phyloP scores from a whole-genome alignment of 2,113 vertebrate species.

The Nanorana parkeri region DNA sequence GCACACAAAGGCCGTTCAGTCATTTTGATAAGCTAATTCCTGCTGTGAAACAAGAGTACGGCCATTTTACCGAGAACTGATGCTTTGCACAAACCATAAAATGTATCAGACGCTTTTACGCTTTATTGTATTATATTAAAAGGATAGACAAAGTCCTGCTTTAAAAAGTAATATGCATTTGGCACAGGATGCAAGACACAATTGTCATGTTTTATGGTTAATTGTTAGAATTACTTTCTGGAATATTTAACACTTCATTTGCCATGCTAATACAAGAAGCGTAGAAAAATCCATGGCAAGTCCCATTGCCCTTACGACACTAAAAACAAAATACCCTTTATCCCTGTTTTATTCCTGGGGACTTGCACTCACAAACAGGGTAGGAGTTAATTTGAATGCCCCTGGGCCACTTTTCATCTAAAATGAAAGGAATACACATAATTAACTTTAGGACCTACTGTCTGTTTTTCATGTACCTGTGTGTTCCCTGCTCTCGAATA shows the following conservation, averaged over 20 bases:
- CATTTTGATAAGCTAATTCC: conserved; percentile 51
- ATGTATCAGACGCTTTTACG: conserved; percentile 52
- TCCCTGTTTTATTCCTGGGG: too few species aligned
- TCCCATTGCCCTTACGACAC: too few species aligned
- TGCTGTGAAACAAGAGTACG: conserved; percentile 41
- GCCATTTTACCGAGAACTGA: conserved; percentile 41
- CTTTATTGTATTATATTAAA: conserved; percentile 53
- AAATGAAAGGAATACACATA: too few species aligned
- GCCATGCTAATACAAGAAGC: background rate
- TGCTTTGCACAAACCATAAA: conserved; percentile 35
- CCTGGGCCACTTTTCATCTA: too few species aligned
- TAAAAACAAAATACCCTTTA: too few species aligned
- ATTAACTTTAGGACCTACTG: too few species aligned
- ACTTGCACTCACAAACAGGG: too few species aligned
- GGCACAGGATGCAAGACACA: conserved; percentile 20
- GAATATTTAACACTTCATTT: background rate
- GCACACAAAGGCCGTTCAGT: conserved; percentile 17
- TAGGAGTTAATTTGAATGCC: too few species aligned
- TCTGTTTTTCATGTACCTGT: too few species aligned
- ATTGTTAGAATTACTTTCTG: conserved; percentile 23
- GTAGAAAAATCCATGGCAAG: too few species aligned
- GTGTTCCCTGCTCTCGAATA: too few species aligned
- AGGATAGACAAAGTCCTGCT: conserved; percentile 22
- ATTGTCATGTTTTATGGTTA: conserved; percentile 41
- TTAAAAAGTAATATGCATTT: conserved; percentile 50